Conservation (phyloP, 1,140 invertebrate species). For the Ridgeia piscesae region DNA sequence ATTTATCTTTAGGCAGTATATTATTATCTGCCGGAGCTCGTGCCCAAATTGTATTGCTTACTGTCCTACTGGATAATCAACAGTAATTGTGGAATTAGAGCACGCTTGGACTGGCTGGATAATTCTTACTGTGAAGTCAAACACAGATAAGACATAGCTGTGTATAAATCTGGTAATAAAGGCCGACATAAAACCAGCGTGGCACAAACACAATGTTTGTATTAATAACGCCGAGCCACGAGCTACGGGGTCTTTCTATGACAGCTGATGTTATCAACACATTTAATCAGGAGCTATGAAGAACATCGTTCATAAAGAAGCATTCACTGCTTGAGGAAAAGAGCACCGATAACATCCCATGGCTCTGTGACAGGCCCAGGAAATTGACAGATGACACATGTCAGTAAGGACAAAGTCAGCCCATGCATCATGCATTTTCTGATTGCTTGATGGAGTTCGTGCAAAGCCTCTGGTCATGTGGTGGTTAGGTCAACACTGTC, state of each 20-base stretch:
- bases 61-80: background rate
- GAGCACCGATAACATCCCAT: background rate
- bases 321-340: background rate
- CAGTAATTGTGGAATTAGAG: background rate
- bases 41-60: background rate
- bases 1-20: background rate
- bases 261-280: background rate
- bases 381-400: background rate
- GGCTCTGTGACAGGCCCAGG: background rate
- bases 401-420: background rate
- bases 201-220: background rate
- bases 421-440: background rate
- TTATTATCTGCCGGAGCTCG: background rate
- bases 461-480: no score
- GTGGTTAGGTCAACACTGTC: no score
- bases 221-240: background rate
- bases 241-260: background rate
- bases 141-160: background rate
- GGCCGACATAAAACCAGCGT: background rate
- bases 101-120: background rate
- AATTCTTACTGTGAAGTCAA: no score
- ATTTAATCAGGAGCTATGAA: background rate
- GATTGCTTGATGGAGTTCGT: background rate
- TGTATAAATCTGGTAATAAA: background rate
- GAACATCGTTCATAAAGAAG: background rate